These are phyloP conservation scores for Acleris cristana DNA, from an alignment of 2,888 invertebrate species.

Conservation along the genomic window DNA sequence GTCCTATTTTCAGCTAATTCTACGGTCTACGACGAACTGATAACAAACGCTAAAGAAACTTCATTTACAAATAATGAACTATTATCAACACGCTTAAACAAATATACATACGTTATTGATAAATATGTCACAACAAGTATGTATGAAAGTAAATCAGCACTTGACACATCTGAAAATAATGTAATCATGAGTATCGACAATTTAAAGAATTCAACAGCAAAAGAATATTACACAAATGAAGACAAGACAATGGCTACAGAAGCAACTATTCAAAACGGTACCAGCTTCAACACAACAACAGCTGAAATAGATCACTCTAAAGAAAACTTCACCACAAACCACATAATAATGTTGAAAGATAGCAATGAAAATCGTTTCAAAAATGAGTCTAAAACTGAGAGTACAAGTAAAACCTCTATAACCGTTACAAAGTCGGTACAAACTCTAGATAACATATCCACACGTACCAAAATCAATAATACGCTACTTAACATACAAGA, in stretches of 20 bases:
- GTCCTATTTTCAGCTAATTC: slow-evolving; percentile 3
- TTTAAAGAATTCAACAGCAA: too few relatives aligned
- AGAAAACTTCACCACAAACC: slow-evolving; percentile 23
- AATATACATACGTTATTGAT: slow-evolving; percentile 22
- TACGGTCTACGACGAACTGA: neutral
- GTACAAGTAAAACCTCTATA: too few relatives aligned
- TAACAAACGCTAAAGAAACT: neutral
- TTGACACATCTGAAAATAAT: neutral
- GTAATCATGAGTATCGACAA: neutral
- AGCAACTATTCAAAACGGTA: slow-evolving; percentile 12
- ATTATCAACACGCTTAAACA: neutral
- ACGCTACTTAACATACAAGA: slow-evolving; percentile 40
- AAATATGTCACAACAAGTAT: slow-evolving; percentile 15
- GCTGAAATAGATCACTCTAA: neutral
- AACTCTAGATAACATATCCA: slow-evolving; percentile 23
- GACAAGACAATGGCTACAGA: neutral
- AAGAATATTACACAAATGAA: slow-evolving; percentile 7
- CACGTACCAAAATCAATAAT: neutral
- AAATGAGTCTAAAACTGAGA: slow-evolving; percentile 40
- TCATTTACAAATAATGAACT: neutral
- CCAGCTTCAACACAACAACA: slow-evolving; percentile 39
- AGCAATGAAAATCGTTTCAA: slow-evolving; percentile 45
- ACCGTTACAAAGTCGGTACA: slow-evolving; percentile 2
- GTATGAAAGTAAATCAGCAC: neutral
- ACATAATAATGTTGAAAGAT: slow-evolving; percentile 38